Evolutionary conservation across 2,888 invertebrate species (phyloP).

Genomic region (Ceramica pisi): DNA sequence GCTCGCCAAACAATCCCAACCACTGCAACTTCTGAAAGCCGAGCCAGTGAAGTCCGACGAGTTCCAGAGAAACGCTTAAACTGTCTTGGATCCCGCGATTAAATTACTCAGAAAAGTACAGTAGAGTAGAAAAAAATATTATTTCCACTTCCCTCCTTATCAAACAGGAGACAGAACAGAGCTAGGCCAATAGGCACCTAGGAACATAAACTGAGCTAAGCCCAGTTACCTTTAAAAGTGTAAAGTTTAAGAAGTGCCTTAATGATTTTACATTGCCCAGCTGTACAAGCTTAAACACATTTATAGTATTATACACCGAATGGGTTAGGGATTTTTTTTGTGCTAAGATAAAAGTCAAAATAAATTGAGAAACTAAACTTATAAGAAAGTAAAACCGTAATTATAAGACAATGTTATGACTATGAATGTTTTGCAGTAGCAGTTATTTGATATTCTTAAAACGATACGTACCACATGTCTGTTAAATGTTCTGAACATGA

Average conservation of each 20-base stretch:
- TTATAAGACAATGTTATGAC: slow-evolving; percentile 47
- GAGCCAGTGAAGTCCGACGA: no score
- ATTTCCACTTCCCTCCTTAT: no score
- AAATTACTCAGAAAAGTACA: no score
- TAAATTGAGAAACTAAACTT: slow-evolving; percentile 62
- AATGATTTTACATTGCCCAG: slow-evolving; percentile 33
- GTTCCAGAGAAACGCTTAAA: no score
- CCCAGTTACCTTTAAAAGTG: not conserved
- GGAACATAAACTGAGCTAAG: no score
- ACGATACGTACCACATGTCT: slow-evolving; percentile 25
- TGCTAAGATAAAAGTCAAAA: slow-evolving; percentile 56
- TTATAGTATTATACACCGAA: slow-evolving; percentile 40
- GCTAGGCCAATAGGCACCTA: no score
- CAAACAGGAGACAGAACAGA: no score
- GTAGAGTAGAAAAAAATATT: no score
- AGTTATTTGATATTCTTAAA: slow-evolving; percentile 25
- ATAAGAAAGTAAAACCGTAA: slow-evolving; percentile 49
- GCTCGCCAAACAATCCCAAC: no score
- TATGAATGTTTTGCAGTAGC: slow-evolving; percentile 37
- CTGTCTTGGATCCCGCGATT: no score
- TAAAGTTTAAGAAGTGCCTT: slow-evolving; percentile 5
- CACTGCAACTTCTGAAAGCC: no score
- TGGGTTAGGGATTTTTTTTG: slow-evolving; percentile 52
- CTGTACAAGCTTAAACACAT: slow-evolving; percentile 58
- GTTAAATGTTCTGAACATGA: slow-evolving; percentile 41